A percentile compares a stretch with the other conserved stretches of the same genome.
Evolutionary conservation across 2,888 invertebrate genomes (phyloP).

Genomic region (Oegoconia quadripuncta): DNA sequence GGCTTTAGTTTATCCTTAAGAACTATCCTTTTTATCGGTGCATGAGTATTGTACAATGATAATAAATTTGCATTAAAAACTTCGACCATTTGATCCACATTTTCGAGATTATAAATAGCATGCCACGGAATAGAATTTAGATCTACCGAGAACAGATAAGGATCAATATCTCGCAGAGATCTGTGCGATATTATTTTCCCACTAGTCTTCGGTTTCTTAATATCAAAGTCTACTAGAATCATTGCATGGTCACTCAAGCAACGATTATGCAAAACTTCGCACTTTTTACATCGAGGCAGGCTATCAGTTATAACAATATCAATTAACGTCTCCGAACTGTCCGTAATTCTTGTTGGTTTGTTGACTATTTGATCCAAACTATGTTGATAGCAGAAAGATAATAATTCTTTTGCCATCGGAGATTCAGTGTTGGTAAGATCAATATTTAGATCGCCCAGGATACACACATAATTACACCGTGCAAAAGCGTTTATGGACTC

Average conservation of each 20-base stretch:
- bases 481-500: conserved; percentile 15
- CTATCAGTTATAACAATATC: conserved; percentile 13
- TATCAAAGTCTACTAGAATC: conserved; percentile 2
- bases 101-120: too few species aligned
- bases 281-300: conserved; percentile 1
- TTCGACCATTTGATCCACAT: too few species aligned
- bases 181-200: too few species aligned
- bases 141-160: too few species aligned
- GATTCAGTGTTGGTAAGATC: conserved; percentile 10
- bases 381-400: conserved; percentile 6
- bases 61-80: too few species aligned
- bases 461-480: conserved; percentile 11
- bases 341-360: conserved; percentile 16
- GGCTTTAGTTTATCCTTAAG: conserved; percentile 13
- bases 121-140: too few species aligned
- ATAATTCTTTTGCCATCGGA: conserved; percentile 5
- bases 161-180: too few species aligned
- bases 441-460: conserved; percentile 17
- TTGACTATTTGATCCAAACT: conserved; percentile 13
- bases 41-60: conserved; percentile 19
- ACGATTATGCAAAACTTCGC: conserved; percentile 8
- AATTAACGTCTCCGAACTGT: conserved; percentile 8
- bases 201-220: too few species aligned
- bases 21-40: conserved; percentile 10
- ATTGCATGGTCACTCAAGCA: conserved; percentile 12